A percentile compares a stretch with the other conserved stretches of the same genome.
These are phyloP conservation scores for Ostrea edulis DNA, from an alignment of 1,140 invertebrate species.

Conservation along the genomic window DNA sequence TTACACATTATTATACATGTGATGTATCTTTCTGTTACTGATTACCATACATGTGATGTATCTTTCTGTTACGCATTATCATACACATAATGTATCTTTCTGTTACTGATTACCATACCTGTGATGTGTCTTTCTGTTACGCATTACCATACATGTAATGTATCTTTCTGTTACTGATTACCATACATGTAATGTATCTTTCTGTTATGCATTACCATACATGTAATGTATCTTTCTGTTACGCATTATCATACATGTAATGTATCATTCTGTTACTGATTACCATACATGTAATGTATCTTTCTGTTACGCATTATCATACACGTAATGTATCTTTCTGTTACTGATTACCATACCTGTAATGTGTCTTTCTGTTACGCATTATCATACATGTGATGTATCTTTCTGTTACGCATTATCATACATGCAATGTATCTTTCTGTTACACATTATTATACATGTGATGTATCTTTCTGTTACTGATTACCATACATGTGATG, in stretches of 20 bases:
- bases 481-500: not conserved
- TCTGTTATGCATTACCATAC: no score
- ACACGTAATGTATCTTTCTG: not conserved
- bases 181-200: not conserved
- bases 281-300: not conserved
- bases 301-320: no score
- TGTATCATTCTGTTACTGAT: not conserved
- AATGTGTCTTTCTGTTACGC: not conserved
- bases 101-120: no score
- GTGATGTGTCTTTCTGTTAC: not conserved
- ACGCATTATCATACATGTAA: no score
- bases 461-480: not conserved
- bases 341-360: no score
- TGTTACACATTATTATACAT: no score
- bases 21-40: not conserved
- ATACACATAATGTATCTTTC: not conserved
- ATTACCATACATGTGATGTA: not conserved
- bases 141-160: not conserved
- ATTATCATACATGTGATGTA: not conserved
- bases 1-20: no score
- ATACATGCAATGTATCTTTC: not conserved
- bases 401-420: no score
- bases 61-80: no score
- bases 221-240: not conserved
- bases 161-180: no score